Evolutionary conservation across 2,888 invertebrate species (phyloP).

Genomic region (Drosophila paucipuncta): DNA sequence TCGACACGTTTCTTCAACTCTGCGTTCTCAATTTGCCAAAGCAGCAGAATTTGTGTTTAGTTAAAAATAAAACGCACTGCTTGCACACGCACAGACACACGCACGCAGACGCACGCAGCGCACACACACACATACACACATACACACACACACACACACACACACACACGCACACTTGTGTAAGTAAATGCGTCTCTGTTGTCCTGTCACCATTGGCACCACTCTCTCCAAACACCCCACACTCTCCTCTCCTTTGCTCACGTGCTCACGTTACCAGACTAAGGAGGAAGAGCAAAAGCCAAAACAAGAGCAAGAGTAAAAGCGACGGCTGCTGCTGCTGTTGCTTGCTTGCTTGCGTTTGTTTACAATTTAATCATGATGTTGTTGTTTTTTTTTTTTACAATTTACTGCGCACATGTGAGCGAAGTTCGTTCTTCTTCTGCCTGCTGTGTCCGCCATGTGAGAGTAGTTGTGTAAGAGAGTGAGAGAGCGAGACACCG

Average conservation of each 20-base stretch:
- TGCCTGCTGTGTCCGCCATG: not conserved
- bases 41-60: slow-evolving; percentile 52
- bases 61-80: slow-evolving; percentile 72
- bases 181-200: not conserved
- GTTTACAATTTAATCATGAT: slow-evolving; percentile 65
- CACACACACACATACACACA: too few species aligned
- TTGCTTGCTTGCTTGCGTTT: slow-evolving; percentile 43
- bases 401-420: slow-evolving; percentile 72
- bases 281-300: slow-evolving; percentile 29
- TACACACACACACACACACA: not conserved
- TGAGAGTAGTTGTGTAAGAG: slow-evolving; percentile 17
- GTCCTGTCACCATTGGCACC: slow-evolving; percentile 35
- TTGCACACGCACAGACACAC: slow-evolving; percentile 12
- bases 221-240: slow-evolving; percentile 13
- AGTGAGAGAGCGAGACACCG: slow-evolving; percentile 18
- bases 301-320: slow-evolving; percentile 39
- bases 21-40: slow-evolving; percentile 69
- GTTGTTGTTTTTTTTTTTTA: slow-evolving; percentile 55
- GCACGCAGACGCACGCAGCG: too few species aligned
- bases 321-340: slow-evolving; percentile 34
- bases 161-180: not conserved
- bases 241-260: slow-evolving; percentile 50
- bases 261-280: slow-evolving; percentile 70
- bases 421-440: slow-evolving; percentile 36
- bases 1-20: slow-evolving; percentile 41